Evolutionary conservation across 1,140 invertebrate genomes (phyloP).

Genomic region (Drosophila willistoni): DNA sequence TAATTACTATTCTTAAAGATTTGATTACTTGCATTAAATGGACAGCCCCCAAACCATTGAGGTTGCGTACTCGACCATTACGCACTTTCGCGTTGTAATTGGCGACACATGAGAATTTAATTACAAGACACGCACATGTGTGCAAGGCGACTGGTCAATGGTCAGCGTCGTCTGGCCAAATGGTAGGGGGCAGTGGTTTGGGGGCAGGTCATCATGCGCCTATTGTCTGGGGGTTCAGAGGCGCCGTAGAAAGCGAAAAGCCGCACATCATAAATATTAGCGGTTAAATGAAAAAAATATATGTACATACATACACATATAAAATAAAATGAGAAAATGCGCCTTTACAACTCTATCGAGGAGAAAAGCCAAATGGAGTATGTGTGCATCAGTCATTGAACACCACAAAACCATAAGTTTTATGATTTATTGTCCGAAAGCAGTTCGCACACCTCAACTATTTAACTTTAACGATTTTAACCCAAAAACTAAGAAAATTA

Average conservation of each 20-base stretch:
- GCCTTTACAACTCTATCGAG: constrained; percentile 23
- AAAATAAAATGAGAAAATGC: constrained; percentile 50
- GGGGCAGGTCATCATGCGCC: constrained; percentile 24
- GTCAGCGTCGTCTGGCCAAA: constrained; percentile 34
- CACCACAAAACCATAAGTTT: constrained; percentile 1
- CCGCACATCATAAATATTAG: constrained; percentile 46
- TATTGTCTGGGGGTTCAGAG: constrained; percentile 15
- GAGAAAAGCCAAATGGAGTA: background rate
- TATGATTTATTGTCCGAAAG: background rate
- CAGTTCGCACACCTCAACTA: background rate
- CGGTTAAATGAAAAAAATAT: constrained; percentile 43
- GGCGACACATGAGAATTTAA: constrained; percentile 72
- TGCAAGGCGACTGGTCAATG: constrained; percentile 27
- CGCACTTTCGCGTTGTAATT: constrained; percentile 65
- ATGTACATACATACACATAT: too few species aligned
- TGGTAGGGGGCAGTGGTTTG: constrained; percentile 27
- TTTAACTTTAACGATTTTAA: background rate
- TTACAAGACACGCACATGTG: constrained; percentile 33
- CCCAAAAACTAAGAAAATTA: too few species aligned
- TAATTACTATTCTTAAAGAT: constrained; percentile 13
- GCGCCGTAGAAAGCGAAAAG: constrained; percentile 59
- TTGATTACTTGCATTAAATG: constrained; percentile 44
- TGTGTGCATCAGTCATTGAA: background rate
- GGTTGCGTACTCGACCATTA: constrained; percentile 64
- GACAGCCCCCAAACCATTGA: constrained; percentile 32